A percentile compares a stretch with the other conserved stretches of the same genome.
phyloP scores from a whole-genome alignment of 1,140 invertebrate genomes.

The Meteorus sp. region DNA sequence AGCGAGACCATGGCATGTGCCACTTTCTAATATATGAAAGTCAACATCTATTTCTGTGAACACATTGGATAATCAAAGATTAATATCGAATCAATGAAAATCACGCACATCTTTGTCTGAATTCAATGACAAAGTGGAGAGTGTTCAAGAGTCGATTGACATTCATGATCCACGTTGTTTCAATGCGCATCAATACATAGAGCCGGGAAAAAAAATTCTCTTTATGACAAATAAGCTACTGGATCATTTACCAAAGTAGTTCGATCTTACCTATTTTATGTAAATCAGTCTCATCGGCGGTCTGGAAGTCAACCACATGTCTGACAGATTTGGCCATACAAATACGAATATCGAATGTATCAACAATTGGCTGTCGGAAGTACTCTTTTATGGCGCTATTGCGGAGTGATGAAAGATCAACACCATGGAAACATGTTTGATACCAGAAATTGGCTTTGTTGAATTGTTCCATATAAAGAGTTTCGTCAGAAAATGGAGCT shows the following conservation, averaged over 20 bases:
- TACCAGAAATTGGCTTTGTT: constrained; percentile 99
- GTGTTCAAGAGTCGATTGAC: too few species aligned
- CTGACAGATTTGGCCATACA: constrained; percentile 94
- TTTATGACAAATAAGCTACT: background rate
- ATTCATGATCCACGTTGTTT: too few species aligned
- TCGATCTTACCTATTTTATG: constrained; percentile 78
- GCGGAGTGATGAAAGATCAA: constrained; percentile 88
- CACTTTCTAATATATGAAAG: constrained; percentile 90
- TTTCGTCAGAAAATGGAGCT: constrained; percentile 98
- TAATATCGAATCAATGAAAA: constrained; percentile 73
- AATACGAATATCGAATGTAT: constrained; percentile 98
- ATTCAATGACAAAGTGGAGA: too few species aligned
- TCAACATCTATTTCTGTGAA: constrained; percentile 85
- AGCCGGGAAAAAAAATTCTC: background rate
- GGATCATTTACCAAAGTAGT: background rate
- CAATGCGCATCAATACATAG: too few species aligned
- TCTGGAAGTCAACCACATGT: constrained; percentile 94
- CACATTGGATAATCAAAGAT: constrained; percentile 85
- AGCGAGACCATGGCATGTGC: constrained; percentile 94
- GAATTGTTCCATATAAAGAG: constrained; percentile 97
- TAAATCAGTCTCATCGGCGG: constrained; percentile 90
- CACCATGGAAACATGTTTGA: constrained; percentile 97
- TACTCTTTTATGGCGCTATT: constrained; percentile 96
- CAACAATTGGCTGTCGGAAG: constrained; percentile 97
- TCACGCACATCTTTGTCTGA: too few species aligned